phyloP scores from a whole-genome alignment of 2,113 vertebrate genomes.

The Bothrops jararaca region DNA sequence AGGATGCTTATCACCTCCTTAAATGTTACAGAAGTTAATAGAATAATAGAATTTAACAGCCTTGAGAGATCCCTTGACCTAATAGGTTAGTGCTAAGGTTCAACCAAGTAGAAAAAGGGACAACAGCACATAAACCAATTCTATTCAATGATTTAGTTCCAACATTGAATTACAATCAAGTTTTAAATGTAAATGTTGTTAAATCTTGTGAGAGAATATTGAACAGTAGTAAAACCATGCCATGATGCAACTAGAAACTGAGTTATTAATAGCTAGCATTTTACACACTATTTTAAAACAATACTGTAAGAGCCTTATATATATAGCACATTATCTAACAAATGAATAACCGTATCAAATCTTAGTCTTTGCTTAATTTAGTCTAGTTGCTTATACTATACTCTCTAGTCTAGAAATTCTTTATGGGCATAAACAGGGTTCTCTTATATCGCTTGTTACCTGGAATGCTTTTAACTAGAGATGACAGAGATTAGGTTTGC shows the following conservation, averaged over 20 bases:
- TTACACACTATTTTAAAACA: background rate
- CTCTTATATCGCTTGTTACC: background rate
- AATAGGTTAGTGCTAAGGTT: background rate
- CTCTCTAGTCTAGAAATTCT: background rate
- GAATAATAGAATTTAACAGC: slow-evolving; percentile 13
- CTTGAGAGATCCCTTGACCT: background rate
- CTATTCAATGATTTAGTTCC: background rate
- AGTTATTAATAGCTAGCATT: background rate
- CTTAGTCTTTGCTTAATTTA: background rate
- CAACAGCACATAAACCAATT: background rate
- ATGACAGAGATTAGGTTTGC: background rate
- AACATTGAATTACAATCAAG: background rate
- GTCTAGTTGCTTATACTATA: background rate
- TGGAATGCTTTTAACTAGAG: background rate
- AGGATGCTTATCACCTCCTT: background rate
- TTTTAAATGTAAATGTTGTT: background rate
- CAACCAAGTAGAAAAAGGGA: background rate
- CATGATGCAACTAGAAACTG: background rate
- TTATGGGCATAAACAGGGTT: background rate
- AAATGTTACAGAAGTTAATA: slow-evolving; percentile 3
- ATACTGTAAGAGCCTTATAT: background rate
- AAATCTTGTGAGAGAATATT: background rate
- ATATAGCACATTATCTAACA: background rate
- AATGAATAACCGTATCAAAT: background rate
- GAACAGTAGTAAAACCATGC: background rate